Percentiles rank a stretch among this genome's conserved stretches.
These are phyloP conservation scores for Callithrix jacchus DNA, from an alignment of 2,113 vertebrate species.

Conservation along the genomic window DNA sequence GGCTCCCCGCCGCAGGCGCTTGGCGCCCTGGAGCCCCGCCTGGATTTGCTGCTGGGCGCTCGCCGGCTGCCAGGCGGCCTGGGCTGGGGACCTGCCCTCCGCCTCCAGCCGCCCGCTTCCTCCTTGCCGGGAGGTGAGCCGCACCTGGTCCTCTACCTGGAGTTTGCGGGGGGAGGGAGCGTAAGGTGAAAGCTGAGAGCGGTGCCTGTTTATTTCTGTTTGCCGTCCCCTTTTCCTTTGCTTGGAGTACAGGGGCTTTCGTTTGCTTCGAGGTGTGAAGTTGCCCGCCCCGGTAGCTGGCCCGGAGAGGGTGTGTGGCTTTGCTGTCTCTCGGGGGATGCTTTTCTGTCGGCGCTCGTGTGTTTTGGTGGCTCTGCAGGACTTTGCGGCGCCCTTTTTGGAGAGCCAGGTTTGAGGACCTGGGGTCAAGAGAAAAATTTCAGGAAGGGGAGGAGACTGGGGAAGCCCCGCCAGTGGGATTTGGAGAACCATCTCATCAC, in stretches of 20 bases:
- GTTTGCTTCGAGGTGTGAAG: constrained; percentile 46
- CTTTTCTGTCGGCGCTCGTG: background rate
- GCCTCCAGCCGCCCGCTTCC: constrained; percentile 73
- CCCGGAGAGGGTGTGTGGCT: background rate
- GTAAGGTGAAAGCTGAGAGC: background rate
- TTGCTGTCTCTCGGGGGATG: constrained; percentile 7
- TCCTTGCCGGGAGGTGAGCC: constrained; percentile 84
- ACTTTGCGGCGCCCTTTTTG: constrained; percentile 54
- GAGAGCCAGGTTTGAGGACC: constrained; percentile 6
- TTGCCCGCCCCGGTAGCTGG: constrained; percentile 14
- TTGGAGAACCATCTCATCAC: background rate
- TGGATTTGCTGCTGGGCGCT: constrained; percentile 85
- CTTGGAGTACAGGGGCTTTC: background rate
- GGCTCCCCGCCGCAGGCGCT: background rate
- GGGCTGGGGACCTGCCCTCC: constrained; percentile 59
- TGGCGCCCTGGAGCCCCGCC: constrained; percentile 58
- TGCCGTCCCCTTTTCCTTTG: background rate
- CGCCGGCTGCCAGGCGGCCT: constrained; percentile 77
- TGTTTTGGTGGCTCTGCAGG: constrained; percentile 48
- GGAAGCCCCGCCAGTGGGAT: constrained; percentile 32
- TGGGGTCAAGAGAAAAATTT: constrained; percentile 22
- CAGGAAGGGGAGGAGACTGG: constrained; percentile 16
- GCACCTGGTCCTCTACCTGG: constrained; percentile 55
- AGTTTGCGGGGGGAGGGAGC: background rate
- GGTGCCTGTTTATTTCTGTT: background rate